Evolutionary conservation across 2,797 vertebrate species (phyloP).

Genomic region (Otolemur crassicaudatus): DNA sequence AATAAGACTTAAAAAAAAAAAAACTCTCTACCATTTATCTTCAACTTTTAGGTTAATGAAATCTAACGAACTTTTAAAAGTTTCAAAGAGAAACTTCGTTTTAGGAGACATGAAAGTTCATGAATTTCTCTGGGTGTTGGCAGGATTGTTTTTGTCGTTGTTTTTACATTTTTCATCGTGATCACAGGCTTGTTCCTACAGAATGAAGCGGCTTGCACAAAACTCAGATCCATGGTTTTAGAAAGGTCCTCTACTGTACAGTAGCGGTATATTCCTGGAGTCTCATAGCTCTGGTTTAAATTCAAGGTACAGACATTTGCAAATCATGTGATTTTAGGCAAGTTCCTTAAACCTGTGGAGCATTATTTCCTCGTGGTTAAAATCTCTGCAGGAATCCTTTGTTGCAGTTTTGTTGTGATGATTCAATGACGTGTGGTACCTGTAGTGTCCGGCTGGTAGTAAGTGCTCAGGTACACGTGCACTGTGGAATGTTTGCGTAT

Average conservation of each 20-base stretch:
- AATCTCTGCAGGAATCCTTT: not conserved
- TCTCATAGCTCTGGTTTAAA: not conserved
- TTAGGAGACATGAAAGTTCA: not conserved
- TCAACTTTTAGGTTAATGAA: not conserved
- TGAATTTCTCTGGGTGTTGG: not conserved
- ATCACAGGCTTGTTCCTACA: not conserved
- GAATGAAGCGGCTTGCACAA: not conserved
- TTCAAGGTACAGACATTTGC: not conserved
- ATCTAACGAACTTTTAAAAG: not conserved
- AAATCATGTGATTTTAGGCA: not conserved
- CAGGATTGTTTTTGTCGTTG: not conserved
- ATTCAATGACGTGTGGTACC: not conserved
- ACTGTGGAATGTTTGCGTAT: not conserved
- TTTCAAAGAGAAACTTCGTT: slow-evolving; percentile 21
- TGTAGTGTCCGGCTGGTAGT: not conserved
- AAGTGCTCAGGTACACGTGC: not conserved
- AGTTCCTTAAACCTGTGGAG: not conserved
- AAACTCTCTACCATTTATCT: not conserved
- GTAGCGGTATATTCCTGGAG: not conserved
- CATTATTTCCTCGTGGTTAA: not conserved
- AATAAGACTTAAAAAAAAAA: not conserved
- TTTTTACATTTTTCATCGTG: not conserved
- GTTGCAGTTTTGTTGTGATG: not conserved
- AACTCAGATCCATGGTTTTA: not conserved
- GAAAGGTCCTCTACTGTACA: not conserved